phyloP scores from a whole-genome alignment of 2,797 vertebrate species.

The Coregonus sp. region DNA sequence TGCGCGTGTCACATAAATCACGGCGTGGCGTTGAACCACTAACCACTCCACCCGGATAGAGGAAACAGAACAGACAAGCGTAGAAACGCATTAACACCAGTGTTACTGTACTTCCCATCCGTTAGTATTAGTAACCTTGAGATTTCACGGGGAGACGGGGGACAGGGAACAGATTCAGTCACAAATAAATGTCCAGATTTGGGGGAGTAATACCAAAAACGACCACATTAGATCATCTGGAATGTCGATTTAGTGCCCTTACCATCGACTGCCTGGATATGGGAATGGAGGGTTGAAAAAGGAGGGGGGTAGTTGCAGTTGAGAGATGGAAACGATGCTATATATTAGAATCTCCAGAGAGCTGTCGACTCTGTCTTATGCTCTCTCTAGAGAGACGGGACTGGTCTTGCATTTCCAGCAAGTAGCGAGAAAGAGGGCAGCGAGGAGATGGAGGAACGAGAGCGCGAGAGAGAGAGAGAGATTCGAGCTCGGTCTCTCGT shows the following conservation, averaged over 20 bases:
- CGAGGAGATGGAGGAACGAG: too few species aligned
- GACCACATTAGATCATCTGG: slow-evolving; percentile 73
- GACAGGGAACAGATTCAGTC: slow-evolving; percentile 43
- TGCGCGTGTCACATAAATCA: slow-evolving; percentile 77
- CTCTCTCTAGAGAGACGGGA: too few species aligned
- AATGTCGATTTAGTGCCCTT: slow-evolving; percentile 65
- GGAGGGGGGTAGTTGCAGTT: slow-evolving; percentile 74
- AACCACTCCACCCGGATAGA: slow-evolving; percentile 42
- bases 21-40: slow-evolving; percentile 67
- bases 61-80: slow-evolving; percentile 68
- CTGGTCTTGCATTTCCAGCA: too few species aligned
- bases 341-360: slow-evolving; percentile 75
- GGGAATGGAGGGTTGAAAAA: slow-evolving; percentile 62
- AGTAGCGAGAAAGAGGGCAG: too few species aligned
- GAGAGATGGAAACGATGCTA: slow-evolving; percentile 75
- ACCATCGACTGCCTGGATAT: slow-evolving; percentile 63
- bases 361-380: slow-evolving; percentile 52
- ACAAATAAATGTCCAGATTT: slow-evolving; percentile 73
- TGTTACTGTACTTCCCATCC: slow-evolving; percentile 67
- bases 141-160: slow-evolving; percentile 54
- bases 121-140: slow-evolving; percentile 76
- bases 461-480: too few species aligned
- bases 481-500: too few species aligned
- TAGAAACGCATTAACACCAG: slow-evolving; percentile 63
- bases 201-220: slow-evolving; percentile 65